Conservation (phyloP, 2,888 invertebrate species). For the Calameuta idolon region DNA sequence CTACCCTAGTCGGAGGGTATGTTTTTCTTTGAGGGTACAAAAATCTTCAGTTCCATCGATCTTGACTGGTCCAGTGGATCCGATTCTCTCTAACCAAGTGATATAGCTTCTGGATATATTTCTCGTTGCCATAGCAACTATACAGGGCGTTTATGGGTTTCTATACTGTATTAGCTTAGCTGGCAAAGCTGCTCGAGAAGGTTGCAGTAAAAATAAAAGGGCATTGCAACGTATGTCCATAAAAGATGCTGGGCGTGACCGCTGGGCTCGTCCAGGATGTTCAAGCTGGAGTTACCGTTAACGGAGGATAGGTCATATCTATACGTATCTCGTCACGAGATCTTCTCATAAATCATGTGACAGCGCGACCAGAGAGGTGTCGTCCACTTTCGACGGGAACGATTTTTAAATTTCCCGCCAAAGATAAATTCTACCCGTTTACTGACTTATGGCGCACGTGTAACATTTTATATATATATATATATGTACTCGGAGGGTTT, state of each 20-base stretch:
- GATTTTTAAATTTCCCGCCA: too few relatives aligned
- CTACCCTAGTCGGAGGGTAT: too few relatives aligned
- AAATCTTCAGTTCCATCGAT: too few relatives aligned
- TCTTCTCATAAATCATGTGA: constrained; percentile 1
- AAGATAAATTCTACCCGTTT: too few relatives aligned
- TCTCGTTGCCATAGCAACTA: too few relatives aligned
- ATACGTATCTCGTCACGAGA: constrained; percentile 3
- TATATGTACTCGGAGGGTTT: not conserved
- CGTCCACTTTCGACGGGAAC: not conserved
- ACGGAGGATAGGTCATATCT: not conserved
- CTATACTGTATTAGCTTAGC: too few relatives aligned
- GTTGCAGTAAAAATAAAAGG: constrained; percentile 5
- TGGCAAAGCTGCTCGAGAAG: not conserved
- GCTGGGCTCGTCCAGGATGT: not conserved
- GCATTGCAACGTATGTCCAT: constrained; percentile 1
- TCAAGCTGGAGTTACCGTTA: not conserved
- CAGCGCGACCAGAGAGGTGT: not conserved
- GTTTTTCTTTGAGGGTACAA: too few relatives aligned
- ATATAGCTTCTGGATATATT: too few relatives aligned
- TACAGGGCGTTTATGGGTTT: too few relatives aligned
- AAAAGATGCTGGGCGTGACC: constrained; percentile 9
- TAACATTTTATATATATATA: not conserved
- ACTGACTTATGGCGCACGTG: too few relatives aligned
- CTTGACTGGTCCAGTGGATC: too few relatives aligned
- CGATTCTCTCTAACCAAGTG: too few relatives aligned